phyloP scores from a whole-genome alignment of 2,888 invertebrate genomes.

The Heliconius ismenius region DNA sequence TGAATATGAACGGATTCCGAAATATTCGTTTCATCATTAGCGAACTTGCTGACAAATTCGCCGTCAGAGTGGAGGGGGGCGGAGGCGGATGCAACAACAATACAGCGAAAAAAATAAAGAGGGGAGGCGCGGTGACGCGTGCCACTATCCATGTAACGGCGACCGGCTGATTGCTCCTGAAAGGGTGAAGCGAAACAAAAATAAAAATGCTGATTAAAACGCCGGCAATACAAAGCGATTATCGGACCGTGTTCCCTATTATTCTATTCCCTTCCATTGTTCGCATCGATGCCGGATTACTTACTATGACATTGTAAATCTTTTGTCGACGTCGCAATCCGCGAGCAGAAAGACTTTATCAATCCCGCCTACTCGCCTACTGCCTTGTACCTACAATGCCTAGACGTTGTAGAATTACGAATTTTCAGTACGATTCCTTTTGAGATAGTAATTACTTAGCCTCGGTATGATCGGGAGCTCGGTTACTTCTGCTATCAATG shows the following conservation, averaged over 20 bases:
- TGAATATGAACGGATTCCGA: neutral
- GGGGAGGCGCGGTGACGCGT: constrained; percentile 56
- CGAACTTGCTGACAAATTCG: constrained; percentile 28
- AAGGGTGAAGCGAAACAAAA: constrained; percentile 68
- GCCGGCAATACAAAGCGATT: constrained; percentile 73
- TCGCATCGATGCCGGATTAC: constrained; percentile 54
- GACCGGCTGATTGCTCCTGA: constrained; percentile 72
- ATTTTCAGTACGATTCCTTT: constrained; percentile 35
- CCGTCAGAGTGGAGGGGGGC: constrained; percentile 13
- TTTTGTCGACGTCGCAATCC: constrained; percentile 49
- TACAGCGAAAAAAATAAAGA: constrained; percentile 42
- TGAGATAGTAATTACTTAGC: constrained; percentile 40
- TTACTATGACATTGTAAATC: constrained; percentile 55
- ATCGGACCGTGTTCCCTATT: constrained; percentile 54
- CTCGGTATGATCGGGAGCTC: constrained; percentile 18
- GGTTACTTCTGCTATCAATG: neutral
- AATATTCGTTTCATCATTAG: constrained; percentile 13
- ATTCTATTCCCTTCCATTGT: constrained; percentile 50
- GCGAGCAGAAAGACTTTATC: constrained; percentile 37
- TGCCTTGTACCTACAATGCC: constrained; percentile 22
- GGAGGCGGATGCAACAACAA: constrained; percentile 41
- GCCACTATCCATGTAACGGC: constrained; percentile 63
- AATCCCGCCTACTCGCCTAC: constrained; percentile 30
- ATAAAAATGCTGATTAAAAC: constrained; percentile 73
- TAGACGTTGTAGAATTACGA: constrained; percentile 35